A percentile compares a stretch with the other conserved stretches of the same genome.
These are phyloP conservation scores for Emberiza fucata DNA, from an alignment of 2,113 vertebrate genomes.

Conservation along the genomic window DNA sequence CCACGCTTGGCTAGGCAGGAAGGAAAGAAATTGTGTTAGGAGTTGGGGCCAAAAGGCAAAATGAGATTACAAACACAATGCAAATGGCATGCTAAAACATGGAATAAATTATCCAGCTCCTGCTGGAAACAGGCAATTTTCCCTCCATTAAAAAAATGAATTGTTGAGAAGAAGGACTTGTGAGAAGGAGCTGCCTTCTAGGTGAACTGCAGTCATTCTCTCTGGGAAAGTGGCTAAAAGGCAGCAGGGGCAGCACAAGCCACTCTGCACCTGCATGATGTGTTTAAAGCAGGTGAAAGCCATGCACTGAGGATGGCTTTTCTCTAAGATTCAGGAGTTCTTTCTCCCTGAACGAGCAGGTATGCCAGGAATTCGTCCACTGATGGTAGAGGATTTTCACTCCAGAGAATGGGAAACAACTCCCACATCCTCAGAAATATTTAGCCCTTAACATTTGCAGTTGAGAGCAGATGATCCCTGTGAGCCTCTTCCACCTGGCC, in stretches of 20 bases:
- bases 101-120: not conserved
- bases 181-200: not conserved
- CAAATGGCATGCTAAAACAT: not conserved
- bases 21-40: not conserved
- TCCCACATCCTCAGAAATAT: not conserved
- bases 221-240: not conserved
- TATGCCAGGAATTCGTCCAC: not conserved
- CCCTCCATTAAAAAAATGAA: not conserved
- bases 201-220: not conserved
- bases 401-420: not conserved
- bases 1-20: conserved; percentile 79
- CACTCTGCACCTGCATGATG: not conserved
- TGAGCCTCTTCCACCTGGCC: not conserved
- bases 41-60: not conserved
- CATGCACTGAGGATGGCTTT: not conserved
- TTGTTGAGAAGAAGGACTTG: not conserved
- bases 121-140: not conserved
- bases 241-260: not conserved
- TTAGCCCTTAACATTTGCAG: not conserved
- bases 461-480: not conserved
- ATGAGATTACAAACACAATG: not conserved
- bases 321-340: not conserved
- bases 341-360: not conserved
- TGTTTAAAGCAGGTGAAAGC: not conserved
- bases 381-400: not conserved